Evolutionary conservation across 92 coral and sea anemone genomes (phyloP), one percentile per base, ranked within the genome.

Genomic region (Hydrozoanthus gracilis): DNA sequence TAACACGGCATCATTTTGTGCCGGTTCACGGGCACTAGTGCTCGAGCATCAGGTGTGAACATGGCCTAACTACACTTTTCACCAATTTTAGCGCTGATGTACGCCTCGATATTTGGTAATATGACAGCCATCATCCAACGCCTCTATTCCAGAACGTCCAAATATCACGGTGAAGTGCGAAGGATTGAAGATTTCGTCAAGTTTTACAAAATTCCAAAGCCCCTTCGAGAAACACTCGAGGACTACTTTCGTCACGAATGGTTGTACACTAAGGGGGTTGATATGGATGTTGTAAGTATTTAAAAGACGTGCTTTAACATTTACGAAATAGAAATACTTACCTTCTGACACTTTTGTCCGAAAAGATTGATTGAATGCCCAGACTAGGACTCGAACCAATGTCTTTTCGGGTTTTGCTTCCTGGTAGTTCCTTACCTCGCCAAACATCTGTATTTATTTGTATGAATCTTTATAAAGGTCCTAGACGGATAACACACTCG

Each of bases 101-200:
- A 93, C 80, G 99, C 99, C 44, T 91, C 98, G 58, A 92, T 96
- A 68, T 96, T 96, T 90, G 99, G 99, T 75, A 96, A 96, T 68
- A 76, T 96, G 79, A 96, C 99, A 47, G 99, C 99, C 4, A 96
- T 96, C 86, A 96, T 96, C 82, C 99, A 96, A 74, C 92, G 99
- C 39, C 92, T 96, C 13, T 96, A 96, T 77, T 93, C 99, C 55
- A 88, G 94, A 65, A 92, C 98, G 3, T 93, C 99, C 8, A 95
- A 91, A 71, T 96, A 93, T 73, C 99, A 96, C 82, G 89, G 93
- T 18, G 95, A 93, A 76, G 82, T 95, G 79, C 70, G 93, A 17
- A 87, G 89, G 58, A 92, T 96, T 67, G 95, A 95, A 64, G 99
- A 96, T 74, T 96, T 96, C 72, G 92, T 96, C 8, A 87, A 86